Evolutionary conservation across 2,888 invertebrate species (phyloP), one percentile per base, ranked within the genome.

Genomic region (Amphimallon solstitiale): DNA sequence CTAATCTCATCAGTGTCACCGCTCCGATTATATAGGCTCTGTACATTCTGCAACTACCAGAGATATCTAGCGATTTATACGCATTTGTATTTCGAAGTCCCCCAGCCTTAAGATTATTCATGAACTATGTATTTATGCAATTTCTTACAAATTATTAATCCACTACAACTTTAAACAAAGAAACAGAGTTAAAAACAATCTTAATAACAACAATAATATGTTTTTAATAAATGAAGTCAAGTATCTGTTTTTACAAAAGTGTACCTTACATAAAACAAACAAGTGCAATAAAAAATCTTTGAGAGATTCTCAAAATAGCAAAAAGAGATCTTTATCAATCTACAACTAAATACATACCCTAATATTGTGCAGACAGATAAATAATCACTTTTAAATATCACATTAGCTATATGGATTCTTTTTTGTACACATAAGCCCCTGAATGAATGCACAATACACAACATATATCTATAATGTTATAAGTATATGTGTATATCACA

Each of bases 271-370:
- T 40, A 2, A 60, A 15, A 43, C 45, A 56, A 21, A 46, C 29
- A 5, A 56, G 35, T 51, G 2, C 14, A 2, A 62, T 9, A n/a
- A 9, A 38, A 21, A 29, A 54, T 15, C 17, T 1, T 35, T 19
- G 17, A 15, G 46, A 14, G 49, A 12, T 43, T 43, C 14, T 43
- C 40, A 23, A 56, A 10, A 17, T 23, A 56, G 10, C 23, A 29
- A 43, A 21, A n/a, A n/a, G n/a, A n/a, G 14, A 56, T 63, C 63
- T 63, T 63, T 63, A 63, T 69, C 51, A 48, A 65, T 65, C 72
- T 72, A 72, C 70, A 68, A 54, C 72, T 71, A 72, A 72, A 74
- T 74, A 73, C 72, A 73, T 74, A 74, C 72, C 72, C 70, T 64
- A 66, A 71, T 69, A 67, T 66, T 69, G 69, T 70, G 68, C 65